phyloP scores from a whole-genome alignment of 92 coral and sea anemone genomes.

The Pocillopora meandrina region DNA sequence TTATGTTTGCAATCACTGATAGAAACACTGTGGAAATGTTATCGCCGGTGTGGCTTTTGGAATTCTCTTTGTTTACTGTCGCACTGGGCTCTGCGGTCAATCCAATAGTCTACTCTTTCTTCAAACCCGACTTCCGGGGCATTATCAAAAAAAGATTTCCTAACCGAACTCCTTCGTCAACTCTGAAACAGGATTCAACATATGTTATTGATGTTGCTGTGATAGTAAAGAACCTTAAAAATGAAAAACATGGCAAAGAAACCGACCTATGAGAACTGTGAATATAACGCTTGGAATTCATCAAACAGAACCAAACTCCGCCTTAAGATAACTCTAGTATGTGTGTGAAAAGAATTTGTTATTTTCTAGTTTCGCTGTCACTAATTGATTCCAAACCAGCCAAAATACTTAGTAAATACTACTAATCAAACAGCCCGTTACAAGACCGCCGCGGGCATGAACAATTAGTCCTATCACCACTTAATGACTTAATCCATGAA shows the following conservation, averaged over 20 bases:
- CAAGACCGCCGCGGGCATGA: too few species aligned
- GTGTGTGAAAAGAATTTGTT: too few species aligned
- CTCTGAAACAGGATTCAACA: not conserved
- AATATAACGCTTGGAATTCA: not conserved
- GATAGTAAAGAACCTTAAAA: not conserved
- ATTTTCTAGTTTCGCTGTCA: too few species aligned
- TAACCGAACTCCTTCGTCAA: conserved; percentile 8
- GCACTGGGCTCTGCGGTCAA: conserved; percentile 77
- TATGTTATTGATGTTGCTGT: not conserved
- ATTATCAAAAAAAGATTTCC: conserved; percentile 50
- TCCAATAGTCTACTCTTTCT: conserved; percentile 76
- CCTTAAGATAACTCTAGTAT: too few species aligned
- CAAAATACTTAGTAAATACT: too few species aligned
- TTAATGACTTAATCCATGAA: too few species aligned
- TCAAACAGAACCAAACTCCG: not conserved
- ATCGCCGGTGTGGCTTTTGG: conserved; percentile 44
- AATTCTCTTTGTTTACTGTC: conserved; percentile 64
- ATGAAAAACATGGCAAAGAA: conserved; percentile 11
- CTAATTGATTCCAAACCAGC: too few species aligned
- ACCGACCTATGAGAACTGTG: conserved; percentile 10
- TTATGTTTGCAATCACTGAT: conserved; percentile 24
- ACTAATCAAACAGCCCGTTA: too few species aligned
- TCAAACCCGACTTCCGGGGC: conserved; percentile 80
- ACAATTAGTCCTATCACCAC: too few species aligned
- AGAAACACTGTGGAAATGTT: conserved; percentile 33